Conservation (phyloP, 2,113 vertebrate species). For the Lichenostomus cassidix region DNA sequence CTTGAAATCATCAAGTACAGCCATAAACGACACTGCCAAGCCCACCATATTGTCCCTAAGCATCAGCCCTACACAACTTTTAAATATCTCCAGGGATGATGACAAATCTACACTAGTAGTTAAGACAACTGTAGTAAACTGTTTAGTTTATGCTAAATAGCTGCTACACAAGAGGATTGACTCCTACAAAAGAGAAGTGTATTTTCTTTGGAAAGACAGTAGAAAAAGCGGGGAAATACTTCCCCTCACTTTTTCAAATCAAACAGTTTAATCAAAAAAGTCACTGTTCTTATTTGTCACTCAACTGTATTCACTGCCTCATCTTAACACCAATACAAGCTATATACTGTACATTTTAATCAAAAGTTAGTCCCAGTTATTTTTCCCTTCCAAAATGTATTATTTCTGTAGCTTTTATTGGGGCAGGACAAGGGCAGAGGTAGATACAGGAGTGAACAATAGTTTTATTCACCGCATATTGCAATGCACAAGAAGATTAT, state of each 20-base stretch:
- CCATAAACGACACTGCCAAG: not conserved
- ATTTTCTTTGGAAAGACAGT: not conserved
- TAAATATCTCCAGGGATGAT: not conserved
- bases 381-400: not conserved
- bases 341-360: not conserved
- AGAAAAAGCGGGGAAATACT: not conserved
- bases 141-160: not conserved
- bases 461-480: not conserved
- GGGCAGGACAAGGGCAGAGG: not conserved
- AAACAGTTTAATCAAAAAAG: not conserved
- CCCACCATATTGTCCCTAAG: not conserved
- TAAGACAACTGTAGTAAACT: not conserved
- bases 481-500: not conserved
- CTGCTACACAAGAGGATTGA: not conserved
- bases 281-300: not conserved
- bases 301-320: not conserved
- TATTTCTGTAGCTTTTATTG: not conserved
- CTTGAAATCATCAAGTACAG: not conserved
- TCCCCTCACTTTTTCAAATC: not conserved
- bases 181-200: not conserved
- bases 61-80: not conserved
- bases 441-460: not conserved
- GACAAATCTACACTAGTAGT: not conserved
- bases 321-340: not conserved
- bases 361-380: not conserved